A percentile compares a stretch with the other conserved stretches of the same genome.
Evolutionary conservation across 2,888 invertebrate species (phyloP).

Genomic region (Drosophila neotestacea): DNA sequence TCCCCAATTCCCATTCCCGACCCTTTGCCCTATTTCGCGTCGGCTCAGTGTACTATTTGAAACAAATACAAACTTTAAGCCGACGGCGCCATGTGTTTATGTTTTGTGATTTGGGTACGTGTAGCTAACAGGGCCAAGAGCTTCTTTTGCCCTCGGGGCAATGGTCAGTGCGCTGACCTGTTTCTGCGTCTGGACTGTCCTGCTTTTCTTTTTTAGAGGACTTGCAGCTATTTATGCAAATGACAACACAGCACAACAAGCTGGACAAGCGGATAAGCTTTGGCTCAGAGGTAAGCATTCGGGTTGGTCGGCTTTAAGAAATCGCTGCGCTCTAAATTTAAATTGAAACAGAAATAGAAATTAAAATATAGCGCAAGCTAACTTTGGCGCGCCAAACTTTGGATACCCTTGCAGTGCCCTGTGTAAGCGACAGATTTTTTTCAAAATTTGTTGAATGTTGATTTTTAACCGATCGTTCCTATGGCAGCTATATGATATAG

Average conservation of each 20-base stretch:
- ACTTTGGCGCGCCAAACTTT: no score
- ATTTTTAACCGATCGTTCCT: no score
- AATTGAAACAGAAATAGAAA: slow-evolving; percentile 29
- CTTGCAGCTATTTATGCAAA: slow-evolving; percentile 57
- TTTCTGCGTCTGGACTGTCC: slow-evolving; percentile 12
- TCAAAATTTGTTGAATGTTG: no score
- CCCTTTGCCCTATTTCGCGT: slow-evolving; percentile 6
- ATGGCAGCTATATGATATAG: no score
- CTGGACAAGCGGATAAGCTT: slow-evolving; percentile 4
- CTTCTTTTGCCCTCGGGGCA: slow-evolving; percentile 27
- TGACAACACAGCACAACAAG: slow-evolving; percentile 33
- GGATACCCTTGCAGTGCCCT: no score
- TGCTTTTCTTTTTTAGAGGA: slow-evolving; percentile 1
- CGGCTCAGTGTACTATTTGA: slow-evolving; percentile 18
- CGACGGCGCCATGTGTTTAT: slow-evolving; percentile 73
- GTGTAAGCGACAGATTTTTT: no score
- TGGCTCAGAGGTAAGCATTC: neutral
- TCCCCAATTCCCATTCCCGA: no score
- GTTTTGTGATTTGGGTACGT: slow-evolving; percentile 67
- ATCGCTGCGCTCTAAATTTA: slow-evolving; percentile 39
- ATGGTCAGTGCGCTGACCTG: slow-evolving; percentile 51
- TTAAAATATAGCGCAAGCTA: no score
- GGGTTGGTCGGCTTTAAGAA: slow-evolving; percentile 26
- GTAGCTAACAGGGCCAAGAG: slow-evolving; percentile 15
- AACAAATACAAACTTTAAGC: slow-evolving; percentile 54